Evolutionary conservation across 2,888 invertebrate species (phyloP), one percentile per base, ranked within the genome.

Genomic region (Watsonalla cultraria): DNA sequence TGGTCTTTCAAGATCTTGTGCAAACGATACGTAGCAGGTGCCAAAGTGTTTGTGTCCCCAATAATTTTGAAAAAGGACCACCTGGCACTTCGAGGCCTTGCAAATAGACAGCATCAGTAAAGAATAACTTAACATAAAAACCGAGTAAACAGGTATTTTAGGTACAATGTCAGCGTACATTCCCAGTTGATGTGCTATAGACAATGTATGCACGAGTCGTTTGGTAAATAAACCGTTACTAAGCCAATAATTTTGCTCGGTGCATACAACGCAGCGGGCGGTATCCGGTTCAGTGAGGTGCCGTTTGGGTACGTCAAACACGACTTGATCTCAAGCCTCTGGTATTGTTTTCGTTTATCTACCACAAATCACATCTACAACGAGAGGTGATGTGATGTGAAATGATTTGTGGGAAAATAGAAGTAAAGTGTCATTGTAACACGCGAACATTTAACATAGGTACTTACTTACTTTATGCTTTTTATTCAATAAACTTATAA

Each of bases 1-100:
- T 62, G 60, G 54, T 64, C n/a, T n/a, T n/a, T n/a, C 67, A 75
- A 70, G 65, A 66, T 72, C 72, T 85, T 86, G 81, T 80, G 85
- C 79, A 85, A 85, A 73, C 75, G 72, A 83, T 81, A 80, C 73
- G 37, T 37, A 37, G 37, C 8, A 63, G 57, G 53, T 63, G 34
- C 51, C 52, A 51, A 59, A 66, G 56, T 60, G 62, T 59, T 55
- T 11, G 11, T 62, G 77, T 61, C 77, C 78, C 76, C 72, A 67
- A 58, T 65, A 58, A 55, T 66, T 68, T 60, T 64, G 65, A 72
- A 76, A 72, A 65, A 72, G 52, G 46, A 56, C 56, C 58, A 59
- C 64, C 54, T 59, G 55, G 47, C 45, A 48, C 45, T 14, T 34
- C 65, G 63, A 71, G 71, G 73, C 54, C 62, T 45, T 46, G 56